Percentiles rank a stretch among this genome's conserved stretches.
These are phyloP conservation scores for Acipenser oxyrinchus DNA, from an alignment of 2,797 vertebrate genomes.

Conservation along the genomic window DNA sequence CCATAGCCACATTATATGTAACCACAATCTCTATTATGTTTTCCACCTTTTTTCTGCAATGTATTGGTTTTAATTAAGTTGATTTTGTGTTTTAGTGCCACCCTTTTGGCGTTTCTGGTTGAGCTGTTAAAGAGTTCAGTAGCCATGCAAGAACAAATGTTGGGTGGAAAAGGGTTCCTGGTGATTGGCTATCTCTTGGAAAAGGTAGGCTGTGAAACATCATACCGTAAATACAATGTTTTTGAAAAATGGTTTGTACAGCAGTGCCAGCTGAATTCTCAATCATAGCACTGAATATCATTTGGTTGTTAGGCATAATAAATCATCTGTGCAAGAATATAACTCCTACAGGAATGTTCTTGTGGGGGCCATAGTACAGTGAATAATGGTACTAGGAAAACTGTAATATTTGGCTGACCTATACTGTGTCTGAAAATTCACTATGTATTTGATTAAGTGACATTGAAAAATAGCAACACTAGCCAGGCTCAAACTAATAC, in stretches of 20 bases:
- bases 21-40: background rate
- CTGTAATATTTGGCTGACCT: constrained; percentile 8
- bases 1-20: too few relatives aligned
- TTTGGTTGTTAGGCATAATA: too few relatives aligned
- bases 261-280: too few relatives aligned
- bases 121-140: constrained; percentile 79
- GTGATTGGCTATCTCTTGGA: constrained; percentile 79
- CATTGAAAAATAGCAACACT: background rate
- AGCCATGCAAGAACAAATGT: constrained; percentile 83
- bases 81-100: constrained; percentile 50
- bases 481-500: background rate
- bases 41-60: constrained; percentile 10
- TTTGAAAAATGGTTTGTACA: too few relatives aligned
- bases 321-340: too few relatives aligned
- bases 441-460: background rate
- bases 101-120: constrained; percentile 73
- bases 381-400: too few relatives aligned
- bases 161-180: constrained; percentile 77
- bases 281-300: too few relatives aligned
- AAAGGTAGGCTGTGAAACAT: constrained; percentile 53
- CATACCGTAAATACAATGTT: too few relatives aligned
- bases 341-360: too few relatives aligned
- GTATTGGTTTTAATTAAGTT: too few relatives aligned
- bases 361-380: too few relatives aligned
- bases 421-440: background rate